phyloP scores from a whole-genome alignment of 1,140 invertebrate species.

The Philaenus spumarius region DNA sequence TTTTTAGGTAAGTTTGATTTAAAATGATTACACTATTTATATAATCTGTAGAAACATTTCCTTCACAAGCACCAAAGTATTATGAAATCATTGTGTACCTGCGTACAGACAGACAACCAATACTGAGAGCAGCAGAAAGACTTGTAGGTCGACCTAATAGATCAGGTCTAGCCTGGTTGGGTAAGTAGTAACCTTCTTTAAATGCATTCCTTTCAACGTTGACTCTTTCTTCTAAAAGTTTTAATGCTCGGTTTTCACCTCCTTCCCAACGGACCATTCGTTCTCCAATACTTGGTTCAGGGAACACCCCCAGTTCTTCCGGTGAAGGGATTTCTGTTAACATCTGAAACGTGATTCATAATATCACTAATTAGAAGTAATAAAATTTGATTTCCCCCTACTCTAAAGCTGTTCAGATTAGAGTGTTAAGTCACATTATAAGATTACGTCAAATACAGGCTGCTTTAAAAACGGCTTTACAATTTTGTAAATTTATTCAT shows the following conservation, averaged over 20 bases:
- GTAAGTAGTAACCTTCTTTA: slow-evolving; percentile 41
- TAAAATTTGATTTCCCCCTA: no score
- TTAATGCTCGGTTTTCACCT: slow-evolving; percentile 58
- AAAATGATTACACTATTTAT: no score
- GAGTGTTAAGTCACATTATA: no score
- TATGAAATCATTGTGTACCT: no score
- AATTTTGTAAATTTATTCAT: no score
- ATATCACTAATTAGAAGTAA: no score
- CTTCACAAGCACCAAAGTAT: no score
- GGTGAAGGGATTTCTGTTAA: slow-evolving; percentile 41
- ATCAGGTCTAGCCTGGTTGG: slow-evolving; percentile 61
- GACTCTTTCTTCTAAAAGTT: slow-evolving; percentile 45
- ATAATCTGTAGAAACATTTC: no score
- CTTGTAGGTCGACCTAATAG: slow-evolving; percentile 58
- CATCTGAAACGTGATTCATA: slow-evolving; percentile 21
- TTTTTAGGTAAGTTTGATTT: no score
- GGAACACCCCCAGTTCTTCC: slow-evolving; percentile 50
- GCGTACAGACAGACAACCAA: slow-evolving; percentile 56
- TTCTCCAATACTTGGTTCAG: slow-evolving; percentile 40
- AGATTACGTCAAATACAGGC: no score
- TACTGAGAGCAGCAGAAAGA: slow-evolving; percentile 58
- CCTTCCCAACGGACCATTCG: slow-evolving; percentile 50
- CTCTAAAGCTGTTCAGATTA: no score
- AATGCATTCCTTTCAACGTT: slow-evolving; percentile 52
- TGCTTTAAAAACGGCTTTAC: no score